phyloP scores from a whole-genome alignment of 2,113 vertebrate genomes.

The Plotosus lineatus region DNA sequence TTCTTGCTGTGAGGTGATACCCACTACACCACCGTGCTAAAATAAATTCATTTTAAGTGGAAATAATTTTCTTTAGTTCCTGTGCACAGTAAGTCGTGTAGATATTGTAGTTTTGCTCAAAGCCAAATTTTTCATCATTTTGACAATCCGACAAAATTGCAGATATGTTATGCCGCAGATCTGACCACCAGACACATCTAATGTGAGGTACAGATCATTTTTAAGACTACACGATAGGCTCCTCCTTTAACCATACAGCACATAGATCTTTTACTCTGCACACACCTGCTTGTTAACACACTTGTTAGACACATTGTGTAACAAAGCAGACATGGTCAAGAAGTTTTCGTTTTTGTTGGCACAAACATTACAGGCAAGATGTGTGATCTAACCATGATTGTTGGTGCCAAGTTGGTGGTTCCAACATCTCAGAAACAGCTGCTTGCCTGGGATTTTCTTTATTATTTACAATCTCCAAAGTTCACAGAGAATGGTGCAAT shows the following conservation, averaged over 20 bases:
- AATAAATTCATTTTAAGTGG: not conserved
- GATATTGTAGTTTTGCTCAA: not conserved
- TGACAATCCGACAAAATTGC: not conserved
- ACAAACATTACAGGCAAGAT: constrained; percentile 2
- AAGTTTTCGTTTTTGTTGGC: constrained; percentile 11
- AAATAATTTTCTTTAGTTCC: not conserved
- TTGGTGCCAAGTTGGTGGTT: constrained; percentile 8
- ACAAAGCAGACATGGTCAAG: not conserved
- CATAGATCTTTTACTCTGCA: not conserved
- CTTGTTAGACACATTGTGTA: not conserved
- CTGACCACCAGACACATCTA: not conserved
- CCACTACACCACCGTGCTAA: too few relatives aligned
- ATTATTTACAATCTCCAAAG: constrained; percentile 1
- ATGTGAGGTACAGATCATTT: not conserved
- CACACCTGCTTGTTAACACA: constrained; percentile 8
- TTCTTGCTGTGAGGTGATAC: too few relatives aligned
- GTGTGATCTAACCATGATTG: constrained; percentile 28
- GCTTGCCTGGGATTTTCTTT: not conserved
- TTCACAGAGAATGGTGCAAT: constrained; percentile 1
- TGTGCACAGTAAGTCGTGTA: not conserved
- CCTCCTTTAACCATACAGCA: not conserved
- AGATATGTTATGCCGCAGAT: not conserved
- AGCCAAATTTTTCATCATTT: not conserved
- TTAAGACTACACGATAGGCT: not conserved
- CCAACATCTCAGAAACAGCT: constrained; percentile 18